Evolutionary conservation across 1,140 invertebrate species (phyloP).

Genomic region (Acarapis woodi): DNA sequence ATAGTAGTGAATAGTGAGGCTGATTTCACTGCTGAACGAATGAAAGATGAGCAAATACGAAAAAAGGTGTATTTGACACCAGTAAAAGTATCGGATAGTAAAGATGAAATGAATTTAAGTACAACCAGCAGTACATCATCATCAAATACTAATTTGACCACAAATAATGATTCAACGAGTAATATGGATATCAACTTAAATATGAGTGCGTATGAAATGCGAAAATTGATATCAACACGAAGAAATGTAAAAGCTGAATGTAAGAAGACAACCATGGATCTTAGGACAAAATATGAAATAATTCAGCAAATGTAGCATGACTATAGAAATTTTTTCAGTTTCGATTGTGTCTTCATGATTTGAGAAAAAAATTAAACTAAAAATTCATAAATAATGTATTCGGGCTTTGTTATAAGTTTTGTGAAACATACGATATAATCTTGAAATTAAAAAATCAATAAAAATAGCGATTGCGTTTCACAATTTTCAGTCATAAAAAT

Average conservation of each 20-base stretch:
- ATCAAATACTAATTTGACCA: not conserved
- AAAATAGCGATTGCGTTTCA: too few species aligned
- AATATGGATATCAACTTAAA: conserved; percentile 31
- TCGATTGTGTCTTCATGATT: conserved; percentile 1
- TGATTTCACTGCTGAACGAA: too few species aligned
- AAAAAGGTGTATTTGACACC: not conserved
- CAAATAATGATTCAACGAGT: not conserved
- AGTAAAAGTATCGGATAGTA: not conserved
- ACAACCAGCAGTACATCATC: not conserved
- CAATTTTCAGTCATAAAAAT: too few species aligned
- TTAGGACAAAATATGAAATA: conserved; percentile 69
- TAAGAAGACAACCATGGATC: conserved; percentile 55
- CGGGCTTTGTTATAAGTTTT: too few species aligned
- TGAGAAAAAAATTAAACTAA: too few species aligned
- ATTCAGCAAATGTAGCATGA: conserved; percentile 55
- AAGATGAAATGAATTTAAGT: not conserved
- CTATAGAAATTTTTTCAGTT: conserved; percentile 36
- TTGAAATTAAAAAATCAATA: too few species aligned
- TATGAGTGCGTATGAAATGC: conserved; percentile 58
- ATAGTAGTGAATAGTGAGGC: too few species aligned
- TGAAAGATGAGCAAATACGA: too few species aligned
- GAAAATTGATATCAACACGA: conserved; percentile 44
- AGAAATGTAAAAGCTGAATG: conserved; percentile 67
- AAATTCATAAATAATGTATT: too few species aligned
- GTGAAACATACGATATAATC: too few species aligned